Percentiles rank a stretch among this genome's conserved stretches.
These are phyloP conservation scores for Siniperca scherzeri DNA, from an alignment of 2,797 vertebrate species.

Conservation along the genomic window DNA sequence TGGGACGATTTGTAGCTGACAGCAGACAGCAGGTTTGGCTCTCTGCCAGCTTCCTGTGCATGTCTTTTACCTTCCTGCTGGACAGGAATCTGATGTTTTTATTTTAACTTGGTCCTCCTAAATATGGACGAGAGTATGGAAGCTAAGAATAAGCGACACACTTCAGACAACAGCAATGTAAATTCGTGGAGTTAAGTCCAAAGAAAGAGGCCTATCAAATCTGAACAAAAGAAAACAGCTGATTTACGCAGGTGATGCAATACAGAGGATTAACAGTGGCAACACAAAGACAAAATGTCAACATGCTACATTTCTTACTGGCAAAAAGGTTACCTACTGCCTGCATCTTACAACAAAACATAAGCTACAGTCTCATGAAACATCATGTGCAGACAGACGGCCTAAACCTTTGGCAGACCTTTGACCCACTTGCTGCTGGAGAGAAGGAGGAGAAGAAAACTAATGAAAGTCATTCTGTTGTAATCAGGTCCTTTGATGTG, in stretches of 20 bases:
- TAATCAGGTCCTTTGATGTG: conserved; percentile 47
- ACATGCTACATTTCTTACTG: neutral
- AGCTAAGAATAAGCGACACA: conserved; percentile 24
- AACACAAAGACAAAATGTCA: neutral
- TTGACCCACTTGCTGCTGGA: neutral
- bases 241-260: neutral
- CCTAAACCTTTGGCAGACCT: neutral
- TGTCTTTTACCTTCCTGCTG: conserved; percentile 67
- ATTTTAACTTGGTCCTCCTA: conserved; percentile 9
- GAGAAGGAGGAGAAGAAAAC: neutral
- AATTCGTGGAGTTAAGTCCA: neutral
- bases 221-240: conserved; percentile 3
- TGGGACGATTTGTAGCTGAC: conserved; percentile 19
- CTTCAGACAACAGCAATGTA: conserved; percentile 28
- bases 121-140: conserved; percentile 18
- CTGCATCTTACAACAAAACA: conserved; percentile 4
- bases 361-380: conserved; percentile 8
- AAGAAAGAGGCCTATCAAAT: neutral
- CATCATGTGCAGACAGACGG: neutral
- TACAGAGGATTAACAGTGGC: neutral
- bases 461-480: conserved; percentile 42
- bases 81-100: conserved; percentile 57
- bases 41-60: conserved; percentile 59
- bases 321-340: neutral
- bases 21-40: conserved; percentile 48